A percentile compares a stretch with the other conserved stretches of the same genome.
Evolutionary conservation across 1,140 invertebrate species (phyloP).

Genomic region (Drosophila melanogaster): Release_6_plus_ISO1_MT NT_033779.5:20961501-20962000

Average conservation of each 20-base stretch:
- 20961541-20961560: slow-evolving; percentile 61
- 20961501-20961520: slow-evolving; percentile 40
- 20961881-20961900: neutral
- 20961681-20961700: slow-evolving; percentile 63
- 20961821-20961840: slow-evolving; percentile 68
- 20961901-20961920: slow-evolving; percentile 5
- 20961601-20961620: slow-evolving; percentile 20
- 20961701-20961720: slow-evolving; percentile 7
- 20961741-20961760: slow-evolving; percentile 2
- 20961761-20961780: slow-evolving; percentile 23
- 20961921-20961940: too few relatives aligned
- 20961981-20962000: too few relatives aligned
- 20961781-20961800: slow-evolving; percentile 55
- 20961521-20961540: slow-evolving; percentile 68
- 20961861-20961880: neutral
- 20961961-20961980: too few relatives aligned
- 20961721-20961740: slow-evolving; percentile 2
- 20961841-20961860: slow-evolving; percentile 34
- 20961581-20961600: slow-evolving; percentile 20
- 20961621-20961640: slow-evolving; percentile 69
- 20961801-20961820: slow-evolving; percentile 80
- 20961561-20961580: slow-evolving; percentile 40
- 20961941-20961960: too few relatives aligned
- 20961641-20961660: slow-evolving; percentile 83
- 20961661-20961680: slow-evolving; percentile 83